Evolutionary conservation across 2,888 invertebrate species (phyloP).

Genomic region (Himalopsyche japonica): DNA sequence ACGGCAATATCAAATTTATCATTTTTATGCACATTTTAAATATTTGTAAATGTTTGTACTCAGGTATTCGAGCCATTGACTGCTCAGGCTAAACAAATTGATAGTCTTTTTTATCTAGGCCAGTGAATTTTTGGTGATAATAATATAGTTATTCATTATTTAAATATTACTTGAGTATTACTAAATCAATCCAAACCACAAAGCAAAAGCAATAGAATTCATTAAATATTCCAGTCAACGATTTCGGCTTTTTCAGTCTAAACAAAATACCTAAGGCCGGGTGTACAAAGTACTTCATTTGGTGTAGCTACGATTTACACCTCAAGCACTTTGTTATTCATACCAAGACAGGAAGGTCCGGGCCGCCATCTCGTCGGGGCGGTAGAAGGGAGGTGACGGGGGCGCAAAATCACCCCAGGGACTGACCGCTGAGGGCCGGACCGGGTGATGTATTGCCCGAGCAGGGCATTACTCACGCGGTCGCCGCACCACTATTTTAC

Average conservation of each 20-base stretch:
- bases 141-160: no score
- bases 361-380: not conserved
- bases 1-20: no score
- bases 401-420: slow-evolving; percentile 10
- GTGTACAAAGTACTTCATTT: not conserved
- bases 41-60: no score
- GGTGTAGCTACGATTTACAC: not conserved
- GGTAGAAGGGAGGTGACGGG: not conserved
- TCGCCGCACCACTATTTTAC: not conserved
- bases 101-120: no score
- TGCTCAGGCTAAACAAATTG: no score
- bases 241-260: not conserved
- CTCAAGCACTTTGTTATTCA: not conserved
- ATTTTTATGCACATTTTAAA: no score
- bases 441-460: slow-evolving; percentile 36
- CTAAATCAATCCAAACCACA: no score
- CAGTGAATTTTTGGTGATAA: no score
- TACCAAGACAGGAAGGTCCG: not conserved
- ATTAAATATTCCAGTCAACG: no score
- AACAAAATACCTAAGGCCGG: not conserved
- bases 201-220: no score
- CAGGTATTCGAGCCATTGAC: no score
- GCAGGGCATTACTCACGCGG: slow-evolving; percentile 37
- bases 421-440: slow-evolving; percentile 18
- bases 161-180: no score